phyloP scores from a whole-genome alignment of 1,140 invertebrate genomes.

The Doryteuthis pealeii region DNA sequence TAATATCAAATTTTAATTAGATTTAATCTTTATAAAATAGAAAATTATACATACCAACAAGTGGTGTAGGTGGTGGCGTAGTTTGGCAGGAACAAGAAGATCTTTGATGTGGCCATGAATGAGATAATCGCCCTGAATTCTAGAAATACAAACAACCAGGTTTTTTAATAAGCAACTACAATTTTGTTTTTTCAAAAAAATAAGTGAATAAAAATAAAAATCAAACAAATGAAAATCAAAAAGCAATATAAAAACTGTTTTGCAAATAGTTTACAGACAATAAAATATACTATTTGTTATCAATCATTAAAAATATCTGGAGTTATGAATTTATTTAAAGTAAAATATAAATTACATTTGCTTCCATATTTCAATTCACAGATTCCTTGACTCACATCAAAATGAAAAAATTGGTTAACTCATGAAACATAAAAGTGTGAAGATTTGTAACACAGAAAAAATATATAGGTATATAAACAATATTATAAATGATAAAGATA shows the following conservation, averaged over 20 bases:
- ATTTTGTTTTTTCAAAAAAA: neutral
- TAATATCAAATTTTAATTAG: too few relatives aligned
- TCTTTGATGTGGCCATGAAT: slow-evolving; percentile 1
- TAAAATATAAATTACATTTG: too few relatives aligned
- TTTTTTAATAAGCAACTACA: neutral
- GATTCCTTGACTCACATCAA: too few relatives aligned
- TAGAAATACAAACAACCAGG: neutral
- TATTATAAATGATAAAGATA: too few relatives aligned
- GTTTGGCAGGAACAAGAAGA: slow-evolving; percentile 1
- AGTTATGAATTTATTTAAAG: too few relatives aligned
- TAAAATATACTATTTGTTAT: neutral
- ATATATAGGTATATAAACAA: too few relatives aligned
- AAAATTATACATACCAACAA: slow-evolving; percentile 8
- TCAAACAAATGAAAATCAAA: neutral
- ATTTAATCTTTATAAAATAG: too few relatives aligned
- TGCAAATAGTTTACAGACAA: neutral
- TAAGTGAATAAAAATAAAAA: neutral
- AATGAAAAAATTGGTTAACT: too few relatives aligned
- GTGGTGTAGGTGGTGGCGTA: neutral
- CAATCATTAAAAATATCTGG: neutral
- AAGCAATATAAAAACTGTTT: neutral
- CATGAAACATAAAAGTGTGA: too few relatives aligned
- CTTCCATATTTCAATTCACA: too few relatives aligned
- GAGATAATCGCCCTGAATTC: neutral
- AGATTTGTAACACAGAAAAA: too few relatives aligned